These are phyloP conservation scores for Donacobius atricapilla DNA, from an alignment of 2,113 vertebrate species.

Conservation along the genomic window DNA sequence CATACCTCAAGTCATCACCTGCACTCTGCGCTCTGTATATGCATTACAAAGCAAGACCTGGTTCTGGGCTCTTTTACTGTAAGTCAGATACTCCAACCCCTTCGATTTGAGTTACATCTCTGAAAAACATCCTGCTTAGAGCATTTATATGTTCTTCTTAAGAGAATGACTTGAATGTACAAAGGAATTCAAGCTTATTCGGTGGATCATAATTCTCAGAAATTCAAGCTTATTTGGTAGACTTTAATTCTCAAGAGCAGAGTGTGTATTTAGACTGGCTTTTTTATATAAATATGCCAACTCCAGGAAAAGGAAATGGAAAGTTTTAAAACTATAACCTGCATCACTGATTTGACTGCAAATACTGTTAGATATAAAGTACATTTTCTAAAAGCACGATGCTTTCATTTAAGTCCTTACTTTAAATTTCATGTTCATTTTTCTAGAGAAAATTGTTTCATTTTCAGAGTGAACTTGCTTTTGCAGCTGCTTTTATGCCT, in stretches of 20 bases:
- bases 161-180: not conserved
- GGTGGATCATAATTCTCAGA: not conserved
- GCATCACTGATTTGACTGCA: slow-evolving; percentile 1
- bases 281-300: slow-evolving; percentile 8
- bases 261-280: not conserved
- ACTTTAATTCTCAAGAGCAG: not conserved
- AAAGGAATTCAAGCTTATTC: not conserved
- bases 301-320: not conserved
- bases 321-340: slow-evolving; percentile 17
- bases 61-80: not conserved
- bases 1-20: not conserved
- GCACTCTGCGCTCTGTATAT: not conserved
- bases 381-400: not conserved
- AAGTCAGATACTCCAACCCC: not conserved
- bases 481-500: slow-evolving; percentile 56
- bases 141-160: not conserved
- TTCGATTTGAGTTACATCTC: not conserved
- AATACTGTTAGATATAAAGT: slow-evolving; percentile 22
- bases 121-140: not conserved
- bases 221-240: not conserved
- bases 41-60: not conserved
- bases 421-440: slow-evolving; percentile 38
- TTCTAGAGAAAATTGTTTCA: slow-evolving; percentile 49
- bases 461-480: slow-evolving; percentile 52
- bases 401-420: slow-evolving; percentile 8